Evolutionary conservation across 2,113 vertebrate species (phyloP).

Genomic region (Balaeniceps rex): DNA sequence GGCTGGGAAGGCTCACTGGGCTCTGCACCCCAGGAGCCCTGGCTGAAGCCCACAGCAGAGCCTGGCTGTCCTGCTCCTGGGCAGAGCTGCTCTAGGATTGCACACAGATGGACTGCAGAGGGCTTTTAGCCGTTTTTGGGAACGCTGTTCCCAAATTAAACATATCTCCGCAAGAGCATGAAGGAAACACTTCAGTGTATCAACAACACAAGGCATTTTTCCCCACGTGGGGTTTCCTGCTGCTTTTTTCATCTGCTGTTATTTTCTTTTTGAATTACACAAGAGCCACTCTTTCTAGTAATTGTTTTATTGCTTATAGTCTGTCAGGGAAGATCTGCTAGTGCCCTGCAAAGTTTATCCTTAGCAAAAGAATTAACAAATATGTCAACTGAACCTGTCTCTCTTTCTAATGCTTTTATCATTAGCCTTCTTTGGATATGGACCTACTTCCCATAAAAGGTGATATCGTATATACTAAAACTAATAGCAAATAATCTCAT

Average conservation of each 20-base stretch:
- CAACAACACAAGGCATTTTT: not conserved
- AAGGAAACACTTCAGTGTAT: not conserved
- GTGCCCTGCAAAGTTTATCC: not conserved
- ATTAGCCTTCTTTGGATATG: not conserved
- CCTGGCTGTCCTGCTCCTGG: not conserved
- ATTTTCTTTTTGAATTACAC: conserved; percentile 13
- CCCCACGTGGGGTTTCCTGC: not conserved
- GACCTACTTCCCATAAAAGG: not conserved
- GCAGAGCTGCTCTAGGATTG: not conserved
- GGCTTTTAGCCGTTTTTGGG: not conserved
- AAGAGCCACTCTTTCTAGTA: conserved; percentile 23
- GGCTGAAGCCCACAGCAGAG: not conserved
- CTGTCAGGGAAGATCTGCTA: not conserved
- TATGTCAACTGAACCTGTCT: not conserved
- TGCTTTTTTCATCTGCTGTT: conserved; percentile 26
- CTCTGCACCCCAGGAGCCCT: not conserved
- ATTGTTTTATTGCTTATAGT: not conserved
- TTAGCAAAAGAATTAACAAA: not conserved
- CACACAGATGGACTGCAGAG: not conserved
- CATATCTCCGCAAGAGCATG: not conserved
- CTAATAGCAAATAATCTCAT: not conserved
- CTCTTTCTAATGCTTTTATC: not conserved
- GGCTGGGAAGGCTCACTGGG: not conserved
- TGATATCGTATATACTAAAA: not conserved
- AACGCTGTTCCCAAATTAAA: not conserved